phyloP scores from a whole-genome alignment of 2,797 vertebrate species.

The Chelmon rostratus region DNA sequence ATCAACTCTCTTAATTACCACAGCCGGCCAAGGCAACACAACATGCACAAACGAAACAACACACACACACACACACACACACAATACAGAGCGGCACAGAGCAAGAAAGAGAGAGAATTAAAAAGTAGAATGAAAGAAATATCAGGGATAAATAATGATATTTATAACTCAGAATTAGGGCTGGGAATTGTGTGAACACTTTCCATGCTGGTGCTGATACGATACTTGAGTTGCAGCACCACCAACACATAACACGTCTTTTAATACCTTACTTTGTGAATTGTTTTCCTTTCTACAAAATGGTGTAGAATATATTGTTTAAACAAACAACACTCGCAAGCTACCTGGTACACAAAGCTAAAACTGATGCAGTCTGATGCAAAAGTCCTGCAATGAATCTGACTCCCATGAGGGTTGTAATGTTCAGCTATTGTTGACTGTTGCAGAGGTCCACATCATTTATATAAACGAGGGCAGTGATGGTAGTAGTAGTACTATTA shows the following conservation, averaged over 20 bases:
- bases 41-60: conserved; percentile 20
- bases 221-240: not conserved
- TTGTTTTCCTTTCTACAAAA: not conserved
- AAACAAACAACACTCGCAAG: no score
- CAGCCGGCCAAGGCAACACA: conserved; percentile 56
- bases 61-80: conserved; percentile 16
- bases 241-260: not conserved
- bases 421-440: not conserved
- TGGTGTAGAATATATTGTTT: no score
- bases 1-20: conserved; percentile 65
- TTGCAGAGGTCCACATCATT: not conserved
- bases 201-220: not conserved
- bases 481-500: no score
- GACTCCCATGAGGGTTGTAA: not conserved
- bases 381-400: not conserved
- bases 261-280: not conserved
- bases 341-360: not conserved
- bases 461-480: not conserved
- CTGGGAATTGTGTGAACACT: not conserved
- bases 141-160: conserved; percentile 31
- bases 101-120: conserved; percentile 28
- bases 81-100: conserved; percentile 12
- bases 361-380: not conserved
- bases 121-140: conserved; percentile 35
- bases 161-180: conserved; percentile 40